Evolutionary conservation across 2,797 vertebrate genomes (phyloP).

Genomic region (Hapalemur alaotrensis): DNA sequence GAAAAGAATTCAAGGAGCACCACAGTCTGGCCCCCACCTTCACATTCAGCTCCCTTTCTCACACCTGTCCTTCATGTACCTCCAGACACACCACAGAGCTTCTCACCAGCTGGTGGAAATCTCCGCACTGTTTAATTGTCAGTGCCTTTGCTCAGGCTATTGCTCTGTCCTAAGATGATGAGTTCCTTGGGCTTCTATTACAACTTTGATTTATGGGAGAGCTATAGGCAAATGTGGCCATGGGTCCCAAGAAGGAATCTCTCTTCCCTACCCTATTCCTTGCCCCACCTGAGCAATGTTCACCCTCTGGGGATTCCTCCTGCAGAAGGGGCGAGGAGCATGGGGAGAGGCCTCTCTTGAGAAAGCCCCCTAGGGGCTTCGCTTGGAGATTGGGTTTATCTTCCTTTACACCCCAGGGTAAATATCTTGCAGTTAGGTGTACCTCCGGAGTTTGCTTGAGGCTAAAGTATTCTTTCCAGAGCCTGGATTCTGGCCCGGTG

Average conservation of each 20-base stretch:
- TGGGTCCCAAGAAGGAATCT: neutral
- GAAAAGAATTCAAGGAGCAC: neutral
- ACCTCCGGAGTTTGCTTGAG: neutral
- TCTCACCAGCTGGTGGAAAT: neutral
- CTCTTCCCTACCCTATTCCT: neutral
- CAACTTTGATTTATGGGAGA: neutral
- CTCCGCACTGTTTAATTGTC: neutral
- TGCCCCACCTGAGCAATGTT: neutral
- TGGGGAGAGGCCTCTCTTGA: neutral
- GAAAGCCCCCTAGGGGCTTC: neutral
- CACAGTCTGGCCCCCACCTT: neutral
- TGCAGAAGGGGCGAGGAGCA: neutral
- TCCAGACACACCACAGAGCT: neutral
- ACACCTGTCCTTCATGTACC: neutral
- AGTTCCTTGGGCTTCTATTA: neutral
- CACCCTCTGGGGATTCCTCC: neutral
- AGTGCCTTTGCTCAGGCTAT: neutral
- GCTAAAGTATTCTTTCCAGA: neutral
- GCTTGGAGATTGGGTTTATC: neutral
- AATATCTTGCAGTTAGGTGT: neutral
- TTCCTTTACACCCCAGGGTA: neutral
- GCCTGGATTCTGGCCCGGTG: neutral
- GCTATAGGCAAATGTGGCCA: neutral
- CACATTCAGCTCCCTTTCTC: neutral
- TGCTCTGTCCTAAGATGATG: neutral